Conservation (phyloP, 2,888 invertebrate species). For the Volucella inanis region DNA sequence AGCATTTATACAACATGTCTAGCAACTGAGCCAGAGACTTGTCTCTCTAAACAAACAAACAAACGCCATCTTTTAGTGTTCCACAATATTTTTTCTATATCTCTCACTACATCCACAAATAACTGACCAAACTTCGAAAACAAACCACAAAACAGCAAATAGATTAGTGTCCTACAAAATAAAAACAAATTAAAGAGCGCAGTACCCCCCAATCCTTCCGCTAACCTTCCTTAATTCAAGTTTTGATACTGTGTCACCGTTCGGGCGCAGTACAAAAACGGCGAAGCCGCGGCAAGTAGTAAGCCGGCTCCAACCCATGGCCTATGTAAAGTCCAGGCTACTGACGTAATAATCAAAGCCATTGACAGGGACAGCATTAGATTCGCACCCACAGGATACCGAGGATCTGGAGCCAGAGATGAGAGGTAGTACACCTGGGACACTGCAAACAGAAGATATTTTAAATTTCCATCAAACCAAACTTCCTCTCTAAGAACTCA, state of each 20-base stretch:
- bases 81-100: too few species aligned
- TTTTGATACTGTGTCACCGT: constrained; percentile 79
- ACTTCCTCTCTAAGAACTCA: constrained; percentile 70
- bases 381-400: constrained; percentile 83
- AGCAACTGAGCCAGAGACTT: too few species aligned
- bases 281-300: constrained; percentile 84
- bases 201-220: too few species aligned
- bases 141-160: constrained; percentile 1
- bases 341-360: constrained; percentile 84
- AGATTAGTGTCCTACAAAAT: constrained; percentile 1
- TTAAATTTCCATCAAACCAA: not conserved
- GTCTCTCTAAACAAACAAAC: too few species aligned
- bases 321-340: constrained; percentile 84
- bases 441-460: constrained; percentile 77
- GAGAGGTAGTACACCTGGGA: constrained; percentile 79
- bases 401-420: constrained; percentile 81
- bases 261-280: constrained; percentile 84
- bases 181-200: not conserved
- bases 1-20: too few species aligned
- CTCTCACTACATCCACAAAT: too few species aligned
- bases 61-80: too few species aligned
- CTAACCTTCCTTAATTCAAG: constrained; percentile 66
- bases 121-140: too few species aligned
- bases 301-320: constrained; percentile 84
- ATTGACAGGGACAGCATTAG: constrained; percentile 84